Evolutionary conservation across 1,140 invertebrate species (phyloP).

Genomic region (Adoxophyes honmai): DNA sequence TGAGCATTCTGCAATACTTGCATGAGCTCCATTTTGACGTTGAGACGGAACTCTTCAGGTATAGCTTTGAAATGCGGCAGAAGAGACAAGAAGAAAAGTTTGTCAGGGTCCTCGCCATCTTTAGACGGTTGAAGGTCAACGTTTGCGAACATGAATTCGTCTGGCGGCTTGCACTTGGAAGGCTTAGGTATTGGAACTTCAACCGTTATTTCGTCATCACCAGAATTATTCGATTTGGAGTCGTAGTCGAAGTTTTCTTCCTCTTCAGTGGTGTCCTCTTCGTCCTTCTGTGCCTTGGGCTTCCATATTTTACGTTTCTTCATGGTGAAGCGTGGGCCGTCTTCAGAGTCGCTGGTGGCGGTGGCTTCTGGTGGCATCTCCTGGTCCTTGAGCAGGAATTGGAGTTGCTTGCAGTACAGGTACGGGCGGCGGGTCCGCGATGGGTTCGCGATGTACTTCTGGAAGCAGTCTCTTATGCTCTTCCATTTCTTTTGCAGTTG

Average conservation of each 20-base stretch:
- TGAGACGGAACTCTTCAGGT: constrained; percentile 52
- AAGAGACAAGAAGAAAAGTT: constrained; percentile 59
- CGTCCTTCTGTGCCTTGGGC: constrained; percentile 39
- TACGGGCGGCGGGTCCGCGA: constrained; percentile 52
- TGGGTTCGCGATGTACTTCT: constrained; percentile 56
- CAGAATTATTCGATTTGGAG: constrained; percentile 1
- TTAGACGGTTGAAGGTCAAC: constrained; percentile 36
- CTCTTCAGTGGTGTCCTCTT: constrained; percentile 43
- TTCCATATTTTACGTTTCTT: constrained; percentile 38
- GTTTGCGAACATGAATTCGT: constrained; percentile 60
- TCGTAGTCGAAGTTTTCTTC: constrained; percentile 33
- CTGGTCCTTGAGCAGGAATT: constrained; percentile 53
- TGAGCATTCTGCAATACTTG: constrained; percentile 59
- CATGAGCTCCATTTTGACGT: constrained; percentile 68
- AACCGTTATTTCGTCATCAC: constrained; percentile 25
- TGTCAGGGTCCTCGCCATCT: constrained; percentile 54
- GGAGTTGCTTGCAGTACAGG: constrained; percentile 51
- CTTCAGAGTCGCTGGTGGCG: constrained; percentile 45
- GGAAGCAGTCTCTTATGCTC: constrained; percentile 61
- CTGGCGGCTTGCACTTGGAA: constrained; percentile 24
- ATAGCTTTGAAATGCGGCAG: constrained; percentile 59
- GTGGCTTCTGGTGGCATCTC: constrained; percentile 16
- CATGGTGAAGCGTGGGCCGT: constrained; percentile 19
- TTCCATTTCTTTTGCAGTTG: constrained; percentile 72
- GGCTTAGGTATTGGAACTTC: constrained; percentile 19